These are phyloP conservation scores for Takifugu flavidus DNA, from an alignment of 2,113 vertebrate genomes.

Conservation along the genomic window DNA sequence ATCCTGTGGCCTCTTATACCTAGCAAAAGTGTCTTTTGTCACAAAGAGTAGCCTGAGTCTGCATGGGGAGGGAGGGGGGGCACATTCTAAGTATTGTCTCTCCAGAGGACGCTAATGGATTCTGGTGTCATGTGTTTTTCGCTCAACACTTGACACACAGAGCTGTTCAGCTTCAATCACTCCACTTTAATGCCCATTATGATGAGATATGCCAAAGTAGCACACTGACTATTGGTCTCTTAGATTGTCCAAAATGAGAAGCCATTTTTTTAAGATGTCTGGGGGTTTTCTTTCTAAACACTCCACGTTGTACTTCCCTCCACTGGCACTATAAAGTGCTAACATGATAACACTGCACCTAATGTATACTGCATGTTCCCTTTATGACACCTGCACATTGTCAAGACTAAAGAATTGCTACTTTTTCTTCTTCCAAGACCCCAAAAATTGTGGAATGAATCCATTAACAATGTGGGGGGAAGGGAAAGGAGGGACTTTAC, in stretches of 20 bases:
- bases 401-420: conserved; percentile 21
- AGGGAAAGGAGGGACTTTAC: conserved; percentile 17
- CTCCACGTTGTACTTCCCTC: conserved; percentile 8
- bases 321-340: not conserved
- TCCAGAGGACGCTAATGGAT: conserved; percentile 87
- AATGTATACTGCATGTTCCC: conserved; percentile 8
- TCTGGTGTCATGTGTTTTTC: conserved; percentile 86
- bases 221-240: conserved; percentile 69
- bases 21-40: conserved; percentile 78
- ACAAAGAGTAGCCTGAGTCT: conserved; percentile 82
- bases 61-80: conserved; percentile 51
- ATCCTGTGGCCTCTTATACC: conserved; percentile 81
- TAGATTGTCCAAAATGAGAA: conserved; percentile 65
- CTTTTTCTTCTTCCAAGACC: conserved; percentile 35
- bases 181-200: conserved; percentile 83
- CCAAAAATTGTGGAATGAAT: conserved; percentile 58
- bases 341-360: conserved; percentile 9
- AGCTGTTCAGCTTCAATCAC: conserved; percentile 80
- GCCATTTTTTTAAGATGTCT: conserved; percentile 42
- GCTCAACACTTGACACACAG: conserved; percentile 83
- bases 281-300: conserved; percentile 22
- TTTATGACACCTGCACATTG: conserved; percentile 22
- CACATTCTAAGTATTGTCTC: conserved; percentile 85
- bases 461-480: conserved; percentile 57
- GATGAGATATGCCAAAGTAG: conserved; percentile 79